Base-by-base conservation (phyloP, 2,113 vertebrate genomes). In the Syngnathus floridae region DNA sequence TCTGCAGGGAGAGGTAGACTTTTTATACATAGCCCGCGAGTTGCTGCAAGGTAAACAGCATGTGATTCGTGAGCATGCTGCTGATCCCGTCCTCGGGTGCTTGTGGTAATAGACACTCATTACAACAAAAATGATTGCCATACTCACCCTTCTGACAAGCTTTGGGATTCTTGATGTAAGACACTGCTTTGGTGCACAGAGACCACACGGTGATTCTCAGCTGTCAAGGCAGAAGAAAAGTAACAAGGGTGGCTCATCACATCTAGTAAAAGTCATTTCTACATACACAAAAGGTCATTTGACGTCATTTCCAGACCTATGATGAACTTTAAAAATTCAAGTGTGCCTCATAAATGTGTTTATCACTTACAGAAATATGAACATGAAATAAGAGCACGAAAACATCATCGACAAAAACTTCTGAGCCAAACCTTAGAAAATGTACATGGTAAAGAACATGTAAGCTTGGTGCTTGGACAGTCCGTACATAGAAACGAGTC, bases 91-190 rank as follows among this genome's bases (percentile, higher is more conserved):
- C 81, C 79, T 78, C 82, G 85, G 74, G 70, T 84, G 79, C 79
- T 77, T 64, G 62, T 67, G 40, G 37, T 54, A 16, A 72, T 70
- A 72, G n/a, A 66, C 65, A 67, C 22, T 46, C 69, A 55, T 69
- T 69, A 56, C 36, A 72, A 49, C 67, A 37, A 46, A 31, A 38
- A 64, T 68, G n/a, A 65, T 62, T 55, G 13, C 67, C 48, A 38
- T 57, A 90, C 94, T 93, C 70, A 99, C 97, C 95, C 79, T 96
- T 95, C 72, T 92, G 93, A 82, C 96, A 99, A 0, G 94, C 91
- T 83, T 99, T 99, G 51, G 97, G 96, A 73, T 98, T 95, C 79
- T 98, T 98, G 90, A 99, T 99, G 87, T 96, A 99, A 31, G 96
- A 99, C 16, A 99, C 94, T 0, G 95, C 95, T 80, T 99, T 98